A percentile compares a stretch with the other conserved stretches of the same genome.
phyloP scores from a whole-genome alignment of 2,888 invertebrate genomes.

The Meghimatium bilineatum region DNA sequence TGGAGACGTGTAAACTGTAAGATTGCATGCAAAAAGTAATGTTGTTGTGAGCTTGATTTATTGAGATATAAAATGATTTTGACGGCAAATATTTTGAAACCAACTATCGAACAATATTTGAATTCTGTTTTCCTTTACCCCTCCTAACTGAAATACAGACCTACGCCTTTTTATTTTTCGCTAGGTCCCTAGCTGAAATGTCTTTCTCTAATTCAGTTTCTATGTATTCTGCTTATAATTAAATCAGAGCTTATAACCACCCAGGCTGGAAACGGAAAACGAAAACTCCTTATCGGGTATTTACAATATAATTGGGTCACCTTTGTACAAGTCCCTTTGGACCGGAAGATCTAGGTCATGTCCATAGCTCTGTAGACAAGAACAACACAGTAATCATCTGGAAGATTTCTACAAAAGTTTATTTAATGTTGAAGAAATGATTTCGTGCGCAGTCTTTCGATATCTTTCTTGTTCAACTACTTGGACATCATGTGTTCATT shows the following conservation, averaged over 20 bases:
- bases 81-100: no score
- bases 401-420: no score
- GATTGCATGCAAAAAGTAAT: no score
- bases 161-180: neutral
- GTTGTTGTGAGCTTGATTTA: no score
- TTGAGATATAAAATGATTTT: no score
- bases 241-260: neutral
- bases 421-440: no score
- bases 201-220: neutral
- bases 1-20: no score
- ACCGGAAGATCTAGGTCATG: neutral
- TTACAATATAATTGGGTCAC: slow-evolving; percentile 5
- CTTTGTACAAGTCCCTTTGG: neutral
- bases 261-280: neutral
- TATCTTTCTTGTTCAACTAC: no score
- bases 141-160: neutral
- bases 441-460: no score
- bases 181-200: neutral
- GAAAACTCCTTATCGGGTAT: neutral
- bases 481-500: no score
- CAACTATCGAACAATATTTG: no score
- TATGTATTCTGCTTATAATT: neutral
- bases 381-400: neutral
- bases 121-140: no score
- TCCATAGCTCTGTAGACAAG: neutral